These are phyloP conservation scores for Chloroclystis v-ata DNA, from an alignment of 2,888 invertebrate genomes.

Conservation along the genomic window DNA sequence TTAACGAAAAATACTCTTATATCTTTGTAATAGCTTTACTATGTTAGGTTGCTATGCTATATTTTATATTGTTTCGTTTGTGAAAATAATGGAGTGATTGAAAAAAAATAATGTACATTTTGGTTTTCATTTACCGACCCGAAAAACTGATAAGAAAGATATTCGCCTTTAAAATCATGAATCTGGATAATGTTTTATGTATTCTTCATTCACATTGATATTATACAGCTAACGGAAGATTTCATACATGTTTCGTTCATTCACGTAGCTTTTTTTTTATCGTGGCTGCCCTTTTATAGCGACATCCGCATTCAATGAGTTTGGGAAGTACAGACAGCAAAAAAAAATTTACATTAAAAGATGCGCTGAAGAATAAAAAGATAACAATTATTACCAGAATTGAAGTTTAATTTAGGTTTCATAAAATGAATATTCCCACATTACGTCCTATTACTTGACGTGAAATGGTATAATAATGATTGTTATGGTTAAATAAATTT, in stretches of 20 bases:
- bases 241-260: conserved; percentile 21
- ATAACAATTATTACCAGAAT: too few species aligned
- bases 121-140: background rate
- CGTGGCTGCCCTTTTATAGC: conserved; percentile 44
- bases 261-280: conserved; percentile 24
- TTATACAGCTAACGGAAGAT: conserved; percentile 31
- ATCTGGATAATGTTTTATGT: conserved; percentile 39
- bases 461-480: too few species aligned
- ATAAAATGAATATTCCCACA: too few species aligned
- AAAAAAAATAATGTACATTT: background rate
- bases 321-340: conserved; percentile 24
- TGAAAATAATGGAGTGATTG: too few species aligned
- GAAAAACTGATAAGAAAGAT: background rate
- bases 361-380: too few species aligned
- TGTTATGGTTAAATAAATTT: too few species aligned
- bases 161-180: conserved; percentile 15
- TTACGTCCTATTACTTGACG: too few species aligned
- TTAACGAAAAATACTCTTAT: too few species aligned
- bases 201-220: conserved; percentile 44
- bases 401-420: too few species aligned
- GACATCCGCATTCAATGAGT: conserved; percentile 57
- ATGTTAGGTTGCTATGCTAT: too few species aligned
- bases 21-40: too few species aligned
- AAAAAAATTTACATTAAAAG: conserved; percentile 8
- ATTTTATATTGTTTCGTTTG: too few species aligned